A percentile compares a stretch with the other conserved stretches of the same genome.
These are phyloP conservation scores for Acanthiza pusilla DNA, from an alignment of 2,797 vertebrate genomes.

Conservation along the genomic window DNA sequence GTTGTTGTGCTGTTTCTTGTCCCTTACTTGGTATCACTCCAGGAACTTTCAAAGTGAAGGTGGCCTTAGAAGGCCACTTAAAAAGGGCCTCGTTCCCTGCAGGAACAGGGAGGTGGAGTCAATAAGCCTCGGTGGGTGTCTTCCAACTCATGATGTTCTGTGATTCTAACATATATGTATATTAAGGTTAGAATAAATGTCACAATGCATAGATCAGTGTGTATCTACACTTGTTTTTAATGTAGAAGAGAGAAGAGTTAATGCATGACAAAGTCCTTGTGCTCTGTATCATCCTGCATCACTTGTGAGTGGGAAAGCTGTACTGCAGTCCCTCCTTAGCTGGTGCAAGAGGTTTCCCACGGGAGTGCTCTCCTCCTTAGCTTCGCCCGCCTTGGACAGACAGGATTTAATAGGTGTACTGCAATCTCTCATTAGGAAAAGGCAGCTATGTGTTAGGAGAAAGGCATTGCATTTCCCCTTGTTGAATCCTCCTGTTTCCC, in stretches of 20 bases:
- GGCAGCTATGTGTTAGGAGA: background rate
- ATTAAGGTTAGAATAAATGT: background rate
- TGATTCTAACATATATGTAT: background rate
- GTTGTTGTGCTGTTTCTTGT: background rate
- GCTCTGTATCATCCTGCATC: background rate
- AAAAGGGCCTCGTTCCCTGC: background rate
- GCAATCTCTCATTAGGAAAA: background rate
- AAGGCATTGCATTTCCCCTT: background rate
- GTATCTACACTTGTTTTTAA: background rate
- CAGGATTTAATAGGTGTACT: background rate
- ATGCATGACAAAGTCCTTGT: background rate
- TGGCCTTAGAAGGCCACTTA: background rate
- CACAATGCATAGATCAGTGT: background rate
- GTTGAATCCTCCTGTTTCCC: background rate
- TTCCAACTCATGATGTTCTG: background rate
- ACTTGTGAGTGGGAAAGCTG: background rate
- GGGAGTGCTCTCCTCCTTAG: background rate
- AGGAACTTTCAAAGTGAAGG: rapidly evolving
- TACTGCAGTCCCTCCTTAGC: background rate
- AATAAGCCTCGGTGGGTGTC: rapidly evolving
- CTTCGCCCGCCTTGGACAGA: rapidly evolving
- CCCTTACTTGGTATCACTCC: background rate
- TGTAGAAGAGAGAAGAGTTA: background rate
- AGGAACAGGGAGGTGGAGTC: background rate
- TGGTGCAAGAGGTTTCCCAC: background rate